A percentile compares a stretch with the other conserved stretches of the same genome.
Conservation (phyloP, 2,797 vertebrate species). For the Cyclopterus lumpus region DNA sequence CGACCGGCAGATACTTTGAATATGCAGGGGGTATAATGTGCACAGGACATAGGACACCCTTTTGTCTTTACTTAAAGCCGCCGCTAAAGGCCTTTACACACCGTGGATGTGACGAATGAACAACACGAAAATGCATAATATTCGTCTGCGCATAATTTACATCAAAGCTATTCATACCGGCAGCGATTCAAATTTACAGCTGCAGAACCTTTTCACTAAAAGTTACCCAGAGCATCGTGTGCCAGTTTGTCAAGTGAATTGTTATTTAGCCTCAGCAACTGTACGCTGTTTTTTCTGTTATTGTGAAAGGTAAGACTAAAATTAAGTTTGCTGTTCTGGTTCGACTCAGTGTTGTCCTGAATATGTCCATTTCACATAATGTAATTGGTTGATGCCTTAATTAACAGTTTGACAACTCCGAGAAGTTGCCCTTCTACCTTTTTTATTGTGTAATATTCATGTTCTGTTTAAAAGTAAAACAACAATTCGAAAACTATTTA, state of each 20-base stretch:
- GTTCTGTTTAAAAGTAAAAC: not conserved
- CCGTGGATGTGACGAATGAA: too few relatives aligned
- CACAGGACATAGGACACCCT: not conserved
- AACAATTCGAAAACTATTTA: not conserved
- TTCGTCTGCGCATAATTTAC: too few relatives aligned
- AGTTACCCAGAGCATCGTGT: not conserved
- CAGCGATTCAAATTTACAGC: too few relatives aligned
- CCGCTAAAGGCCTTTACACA: not conserved
- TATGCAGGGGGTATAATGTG: not conserved
- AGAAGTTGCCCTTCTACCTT: too few relatives aligned
- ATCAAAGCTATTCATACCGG: too few relatives aligned
- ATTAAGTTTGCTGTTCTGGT: not conserved
- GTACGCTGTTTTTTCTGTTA: not conserved
- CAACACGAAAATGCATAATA: too few relatives aligned
- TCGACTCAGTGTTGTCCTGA: too few relatives aligned
- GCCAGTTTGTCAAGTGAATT: too few relatives aligned
- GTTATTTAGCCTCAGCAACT: too few relatives aligned
- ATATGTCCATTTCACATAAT: not conserved
- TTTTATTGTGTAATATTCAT: not conserved
- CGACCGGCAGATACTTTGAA: conserved; percentile 26
- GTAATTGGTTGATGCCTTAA: not conserved
- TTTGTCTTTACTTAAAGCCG: conserved; percentile 7
- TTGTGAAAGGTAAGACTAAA: not conserved
- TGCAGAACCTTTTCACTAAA: too few relatives aligned
- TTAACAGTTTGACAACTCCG: not conserved